These are phyloP conservation scores for Emydoidea blandingii DNA, from an alignment of 2,797 vertebrate genomes.

Conservation along the genomic window DNA sequence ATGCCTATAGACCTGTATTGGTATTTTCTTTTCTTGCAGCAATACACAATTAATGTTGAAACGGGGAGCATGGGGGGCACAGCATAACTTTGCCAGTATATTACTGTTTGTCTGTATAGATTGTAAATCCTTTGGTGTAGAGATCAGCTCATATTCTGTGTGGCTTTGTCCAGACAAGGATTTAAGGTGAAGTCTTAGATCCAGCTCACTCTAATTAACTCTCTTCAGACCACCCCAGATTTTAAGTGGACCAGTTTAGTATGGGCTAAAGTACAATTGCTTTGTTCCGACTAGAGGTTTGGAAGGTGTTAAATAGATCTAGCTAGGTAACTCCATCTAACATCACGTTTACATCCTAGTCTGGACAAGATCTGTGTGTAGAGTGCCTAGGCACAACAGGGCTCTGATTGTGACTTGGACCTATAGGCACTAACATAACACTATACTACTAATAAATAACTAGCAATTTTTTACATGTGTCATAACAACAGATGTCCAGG, in stretches of 20 bases:
- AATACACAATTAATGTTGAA: background rate
- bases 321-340: background rate
- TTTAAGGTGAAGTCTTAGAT: background rate
- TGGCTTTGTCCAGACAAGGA: background rate
- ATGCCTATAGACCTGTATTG: background rate
- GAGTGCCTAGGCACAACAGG: background rate
- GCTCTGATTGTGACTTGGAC: background rate
- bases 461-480: background rate
- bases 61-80: background rate
- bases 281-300: background rate
- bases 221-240: background rate
- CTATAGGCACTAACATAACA: background rate
- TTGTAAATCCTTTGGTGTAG: background rate
- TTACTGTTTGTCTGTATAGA: accelerated
- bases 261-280: background rate
- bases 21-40: background rate
- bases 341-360: background rate
- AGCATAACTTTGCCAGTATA: background rate
- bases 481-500: conserved; percentile 25
- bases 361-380: background rate
- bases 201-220: background rate
- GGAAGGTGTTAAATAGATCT: background rate
- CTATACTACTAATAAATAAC: conserved; percentile 19
- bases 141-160: background rate
- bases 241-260: background rate